These are phyloP conservation scores for Drosophila varians DNA, from an alignment of 1,140 invertebrate species.

Conservation along the genomic window DNA sequence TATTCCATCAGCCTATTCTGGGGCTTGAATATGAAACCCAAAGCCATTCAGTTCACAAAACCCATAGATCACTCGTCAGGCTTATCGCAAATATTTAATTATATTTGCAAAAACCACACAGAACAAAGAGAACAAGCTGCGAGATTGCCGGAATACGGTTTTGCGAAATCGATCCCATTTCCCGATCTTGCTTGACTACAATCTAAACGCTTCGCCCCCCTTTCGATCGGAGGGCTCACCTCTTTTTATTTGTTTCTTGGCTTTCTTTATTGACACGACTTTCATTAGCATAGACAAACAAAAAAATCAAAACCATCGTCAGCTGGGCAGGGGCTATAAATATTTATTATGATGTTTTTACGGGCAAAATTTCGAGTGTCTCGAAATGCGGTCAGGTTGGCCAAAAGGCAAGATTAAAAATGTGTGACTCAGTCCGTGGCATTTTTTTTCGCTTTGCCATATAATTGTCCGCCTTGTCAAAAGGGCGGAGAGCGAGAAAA, in stretches of 20 bases:
- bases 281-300: slow-evolving; percentile 46
- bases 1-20: slow-evolving; percentile 11
- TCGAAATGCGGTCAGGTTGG: slow-evolving; percentile 48
- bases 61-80: slow-evolving; percentile 19
- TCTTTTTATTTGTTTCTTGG: slow-evolving; percentile 61
- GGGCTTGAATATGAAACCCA: background rate
- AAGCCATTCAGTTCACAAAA: too few relatives aligned
- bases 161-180: slow-evolving; percentile 15
- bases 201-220: slow-evolving; percentile 38
- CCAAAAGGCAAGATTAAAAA: slow-evolving; percentile 30
- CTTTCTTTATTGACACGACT: slow-evolving; percentile 61
- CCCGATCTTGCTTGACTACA: slow-evolving; percentile 64
- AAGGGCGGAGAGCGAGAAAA: slow-evolving; percentile 21
- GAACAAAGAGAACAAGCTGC: slow-evolving; percentile 33
- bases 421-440: slow-evolving; percentile 56
- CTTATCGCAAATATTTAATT: slow-evolving; percentile 23
- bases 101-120: slow-evolving; percentile 8
- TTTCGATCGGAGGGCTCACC: background rate
- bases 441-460: slow-evolving; percentile 35
- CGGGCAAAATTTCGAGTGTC: slow-evolving; percentile 10
- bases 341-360: slow-evolving; percentile 64
- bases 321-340: slow-evolving; percentile 34
- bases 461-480: too few relatives aligned
- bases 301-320: background rate
- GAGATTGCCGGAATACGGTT: too few relatives aligned